Base-by-base conservation (phyloP, 30 jellyfish, hydroid and myxozoan genomes). In the Hydractinia symbiolongicarpus region DNA sequence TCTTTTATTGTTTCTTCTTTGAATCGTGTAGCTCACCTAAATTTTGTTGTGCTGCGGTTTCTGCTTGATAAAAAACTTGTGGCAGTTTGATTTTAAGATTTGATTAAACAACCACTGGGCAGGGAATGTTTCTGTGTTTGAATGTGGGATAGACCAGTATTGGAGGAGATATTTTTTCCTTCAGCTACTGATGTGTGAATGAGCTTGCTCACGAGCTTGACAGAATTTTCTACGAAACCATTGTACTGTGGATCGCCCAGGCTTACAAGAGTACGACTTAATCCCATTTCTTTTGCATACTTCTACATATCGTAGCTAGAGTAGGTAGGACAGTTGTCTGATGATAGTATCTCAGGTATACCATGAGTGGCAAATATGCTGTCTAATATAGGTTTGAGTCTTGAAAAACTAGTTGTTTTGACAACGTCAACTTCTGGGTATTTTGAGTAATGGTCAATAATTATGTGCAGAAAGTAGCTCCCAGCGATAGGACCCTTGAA, bases 121-220 rank as follows among this genome's bases (percentile, higher is more conserved):
- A 58, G 69, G 69, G 15, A 3, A 58, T 16, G 15, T 58, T 58
- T 58, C 69, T 13, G 69, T 58, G 3, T 1, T 58, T 1, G 15
- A 58, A 16, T 58, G 69, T 58, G 69, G 15, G 69, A 1, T 13
- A 11, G 69, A 11, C 17, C 19, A 3, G 15, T 13, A 11, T 13
- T 13, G 69, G 69, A 16, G 69, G 69, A 58, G 69, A 16, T 58
- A 58, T 58, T 16, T 16, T 58, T 58, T 58, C 69, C 69, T 58
- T 58, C 69, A 11, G 19, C 69, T 13, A 58, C 19, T 58, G 69
- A 11, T 13, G 69, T 58, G 19, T 58, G 69, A 16, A 58, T 16
- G 69, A 58, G 19, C 19, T 58, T 58, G 69, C 69, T 0, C 17
- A 58, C 2, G 17, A 58, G 69, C n/a, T 57, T 57, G 13, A 57